Base-by-base conservation (phyloP, 2,113 vertebrate species). In the Platysternon megacephalum region DNA sequence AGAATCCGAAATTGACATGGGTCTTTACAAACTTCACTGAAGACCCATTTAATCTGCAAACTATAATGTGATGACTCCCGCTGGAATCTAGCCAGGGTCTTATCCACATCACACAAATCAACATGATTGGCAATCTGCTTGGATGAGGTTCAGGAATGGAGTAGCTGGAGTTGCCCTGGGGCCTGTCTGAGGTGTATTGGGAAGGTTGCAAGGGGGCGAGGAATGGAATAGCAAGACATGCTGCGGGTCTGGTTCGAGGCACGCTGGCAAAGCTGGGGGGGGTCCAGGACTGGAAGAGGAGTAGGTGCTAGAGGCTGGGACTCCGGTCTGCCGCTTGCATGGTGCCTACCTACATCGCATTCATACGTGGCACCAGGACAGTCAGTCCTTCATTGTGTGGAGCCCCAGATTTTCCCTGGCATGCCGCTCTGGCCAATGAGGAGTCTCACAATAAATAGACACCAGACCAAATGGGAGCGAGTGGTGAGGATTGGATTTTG, bases 101-200 rank as follows among this genome's bases (percentile, higher is more conserved):
- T 96, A 96, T 94, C 96, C 96, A 96, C 95, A 95, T 97, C 94
- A 90, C 32, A 95, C 96, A 97, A 95, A 93, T 95, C 94, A 96
- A 93, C 94, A 22, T 91, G 97, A 96, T 94, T 95, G 96, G 97
- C 96, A 96, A 97, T 94, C 97, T 93, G 87, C 95, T 97, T 97
- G 97, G 97, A 96, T 94, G 86, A 93, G 89, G 92, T 96, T 97
- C 96, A 96, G 97, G 95, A 97, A 96, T 95, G 96, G 97, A 97
- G 97, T 95, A 94, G 96, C 96, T 88, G 89, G 86, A 97, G 96
- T 95, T 96, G 96, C 97, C 97, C 96, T 95, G 95, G 96, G 97
- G 95, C 97, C 93, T 96, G 91, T 95, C 94, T 84, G 94, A 97
- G 93, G 95, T 95, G 92, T 93, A 95, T 91, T 95, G 97, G 93